Base-by-base conservation (phyloP, 2,888 invertebrate species). In the Epistrophe eligans region DNA sequence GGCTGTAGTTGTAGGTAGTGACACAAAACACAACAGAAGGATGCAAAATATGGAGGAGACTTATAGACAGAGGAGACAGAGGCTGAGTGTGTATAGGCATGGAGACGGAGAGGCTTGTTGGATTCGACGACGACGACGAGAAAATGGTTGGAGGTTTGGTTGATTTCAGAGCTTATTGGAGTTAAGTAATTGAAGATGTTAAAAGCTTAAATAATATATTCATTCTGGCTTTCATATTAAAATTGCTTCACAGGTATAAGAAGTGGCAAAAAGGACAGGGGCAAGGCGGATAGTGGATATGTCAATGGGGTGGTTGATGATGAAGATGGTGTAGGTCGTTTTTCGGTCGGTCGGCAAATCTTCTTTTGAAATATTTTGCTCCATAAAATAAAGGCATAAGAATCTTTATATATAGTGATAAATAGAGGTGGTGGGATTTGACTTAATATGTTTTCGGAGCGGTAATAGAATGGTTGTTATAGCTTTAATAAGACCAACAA, bases 151-250 rank as follows among this genome's bases (percentile, higher is more conserved):
- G 48, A 35, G 72, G 83, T 73, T 76, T 82, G 80, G 79, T 79
- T 84, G 89, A 89, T 87, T 88, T 88, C 80, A 82, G 88, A 90
- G 89, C 89, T 90, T 89, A 89, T 88, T 89, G 89, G 88, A 89
- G 83, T 89, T 89, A 89, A 90, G 90, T 89, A 90, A 90, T 90
- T 90, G 89, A 90, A 89, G 89, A 90, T 89, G 89, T 89, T 90
- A 89, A 89, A 89, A 90, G 90, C 89, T 89, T 89, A 89, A 89
- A 89, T 89, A 89, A 89, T 88, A 88, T 84, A 89, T 89, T 83
- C 79, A 89, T 88, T 88, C 74, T 83, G 88, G 74, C 81, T 89
- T 88, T 87, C 62, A 77, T 81, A 88, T 88, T 88, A 84, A 88
- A 88, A 89, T 88, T 88, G 85, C 79, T 84, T 82, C 62, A 76